Evolutionary conservation across 2,113 vertebrate genomes (phyloP), one percentile per base, ranked within the genome.

Genomic region (Lota lota): DNA sequence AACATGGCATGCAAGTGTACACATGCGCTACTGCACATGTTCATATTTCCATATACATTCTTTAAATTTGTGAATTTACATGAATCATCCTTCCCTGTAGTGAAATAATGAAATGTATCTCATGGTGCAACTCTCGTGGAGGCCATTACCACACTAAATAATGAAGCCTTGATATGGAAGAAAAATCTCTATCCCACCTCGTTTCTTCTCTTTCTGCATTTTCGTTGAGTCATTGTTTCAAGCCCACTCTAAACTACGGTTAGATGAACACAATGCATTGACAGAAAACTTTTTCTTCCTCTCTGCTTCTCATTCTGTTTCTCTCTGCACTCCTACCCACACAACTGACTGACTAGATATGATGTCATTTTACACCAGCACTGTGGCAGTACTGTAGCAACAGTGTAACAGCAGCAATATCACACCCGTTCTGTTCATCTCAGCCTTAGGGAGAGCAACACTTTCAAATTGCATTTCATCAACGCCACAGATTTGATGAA

Each of bases 301-400:
- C 5, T 56, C 18, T 56, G 4, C n/a, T n/a, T 18, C 16, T 18
- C 53, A 1, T n/a, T 56, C 53, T 56, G 10, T 56, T 21, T 17
- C 22, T 62, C 19, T 24, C 14, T 18, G 16, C n/a, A 56, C 5
- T 18, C 14, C 53, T 56, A 18, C 53, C 53, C 53, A 56, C 16
- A 56, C n/a, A 56, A 5, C 53, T 56, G 51, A 33, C 28, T 33
- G 40, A 47, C 40, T 47, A 10, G 8, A 14, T 47, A 14, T 10
- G 5, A 40, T 40, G 17, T 67, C 8, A 69, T 70, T 75, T 76
- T 16, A 67, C 63, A 50, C 71, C 22, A 53, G 59, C 47, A 60
- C 57, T 54, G 12, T 51, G 60, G 66, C 63, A 76, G 61, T 1
- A 2, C 56, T 51, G 56, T 47, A 61, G 64, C 14, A 15, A 67